phyloP scores from a whole-genome alignment of 2,888 invertebrate genomes.

The Athripsodes cinereus region DNA sequence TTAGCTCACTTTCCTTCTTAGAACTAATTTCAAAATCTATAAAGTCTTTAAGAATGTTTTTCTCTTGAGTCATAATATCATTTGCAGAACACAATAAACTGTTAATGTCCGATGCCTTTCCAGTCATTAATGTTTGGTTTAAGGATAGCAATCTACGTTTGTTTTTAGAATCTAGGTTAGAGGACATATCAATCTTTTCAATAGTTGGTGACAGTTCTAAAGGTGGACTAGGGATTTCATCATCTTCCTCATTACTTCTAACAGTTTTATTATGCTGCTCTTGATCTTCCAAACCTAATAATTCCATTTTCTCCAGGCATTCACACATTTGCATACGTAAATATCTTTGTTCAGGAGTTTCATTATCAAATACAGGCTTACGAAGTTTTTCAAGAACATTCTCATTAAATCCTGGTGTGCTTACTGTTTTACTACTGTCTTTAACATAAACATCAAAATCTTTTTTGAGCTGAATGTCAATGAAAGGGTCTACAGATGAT shows the following conservation, averaged over 20 bases:
- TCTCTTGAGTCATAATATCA: conserved; percentile 10
- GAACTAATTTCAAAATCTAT: conserved; percentile 7
- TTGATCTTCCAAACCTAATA: conserved; percentile 4
- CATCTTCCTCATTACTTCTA: conserved; percentile 29
- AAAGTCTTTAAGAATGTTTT: conserved; percentile 7
- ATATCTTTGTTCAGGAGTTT: not conserved
- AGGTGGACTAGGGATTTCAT: conserved; percentile 37
- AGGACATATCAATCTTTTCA: not conserved
- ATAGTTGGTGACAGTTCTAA: conserved; percentile 41
- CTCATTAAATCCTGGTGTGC: not conserved
- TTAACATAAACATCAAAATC: not conserved
- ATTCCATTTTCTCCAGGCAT: conserved; percentile 12
- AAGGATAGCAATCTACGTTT: conserved; percentile 2
- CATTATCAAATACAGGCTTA: not conserved
- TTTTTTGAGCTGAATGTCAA: conserved; percentile 1
- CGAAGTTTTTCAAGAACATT: not conserved
- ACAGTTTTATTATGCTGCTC: not conserved
- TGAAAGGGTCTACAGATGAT: conserved; percentile 9
- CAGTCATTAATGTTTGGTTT: conserved; percentile 6
- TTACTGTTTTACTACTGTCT: not conserved
- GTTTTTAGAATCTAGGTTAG: conserved; percentile 16
- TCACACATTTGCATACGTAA: conserved; percentile 9
- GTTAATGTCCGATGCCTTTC: not conserved
- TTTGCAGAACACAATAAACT: conserved; percentile 3
- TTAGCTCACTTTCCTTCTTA: not conserved